Evolutionary conservation across 2,888 invertebrate genomes (phyloP), one percentile per base, ranked within the genome.

Genomic region (Shargacucullia verbasci): DNA sequence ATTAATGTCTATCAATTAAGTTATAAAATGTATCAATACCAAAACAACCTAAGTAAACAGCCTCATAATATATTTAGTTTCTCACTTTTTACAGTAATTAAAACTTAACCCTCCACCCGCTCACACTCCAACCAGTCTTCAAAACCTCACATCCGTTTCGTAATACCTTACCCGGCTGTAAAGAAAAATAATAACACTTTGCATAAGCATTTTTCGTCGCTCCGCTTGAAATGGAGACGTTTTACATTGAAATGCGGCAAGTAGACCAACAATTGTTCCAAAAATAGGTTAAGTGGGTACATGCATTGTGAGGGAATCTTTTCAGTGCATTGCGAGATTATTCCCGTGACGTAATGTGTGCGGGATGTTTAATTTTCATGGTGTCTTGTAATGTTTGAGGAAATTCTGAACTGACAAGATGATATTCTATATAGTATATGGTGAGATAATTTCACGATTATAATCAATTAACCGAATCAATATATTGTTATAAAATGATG

Each of bases 171-270:
- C 59, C 73, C 81, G 73, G 76, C 70, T 66, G 70, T 78, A 74
- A 79, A 87, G 86, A 90, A 90, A 86, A 92, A 92, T 91, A 91
- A 92, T 92, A 92, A 91, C 90, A 92, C 89, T 92, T 90, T 90
- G 87, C 90, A 92, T 91, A 92, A 92, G 87, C 90, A 90, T 90
- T 92, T 90, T 89, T 87, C 82, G 84, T 78, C 83, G 76, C 79
- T 83, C 79, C 76, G 72, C 68, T 74, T 75, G 64, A 73, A 77
- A 78, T 78, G 78, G 78, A 77, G 77, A 60, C 79, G 78, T 83
- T 88, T 86, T 87, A 83, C 86, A 84, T 89, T 83, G 80, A 85
- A 88, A 87, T 81, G 82, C 72, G 61, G 64, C 72, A 80, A 85
- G 76, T 78, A 73, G 72, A 80, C 71, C 80, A 78, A 76, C 63